Percentiles rank a stretch among this genome's conserved stretches.
Evolutionary conservation across 2,888 invertebrate species (phyloP).

Genomic region (Apamea anceps): DNA sequence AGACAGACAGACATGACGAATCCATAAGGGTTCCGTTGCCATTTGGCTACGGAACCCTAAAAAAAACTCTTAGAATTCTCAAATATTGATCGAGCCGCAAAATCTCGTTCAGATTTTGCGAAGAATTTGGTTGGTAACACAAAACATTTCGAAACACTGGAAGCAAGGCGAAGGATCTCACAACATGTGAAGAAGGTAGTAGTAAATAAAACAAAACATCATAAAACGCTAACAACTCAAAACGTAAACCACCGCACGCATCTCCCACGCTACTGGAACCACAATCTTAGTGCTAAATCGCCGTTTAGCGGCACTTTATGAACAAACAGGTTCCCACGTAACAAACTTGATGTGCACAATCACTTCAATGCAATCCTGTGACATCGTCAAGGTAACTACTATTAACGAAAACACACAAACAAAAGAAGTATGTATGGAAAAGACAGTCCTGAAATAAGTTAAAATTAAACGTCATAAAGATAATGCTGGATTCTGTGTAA

Average conservation of each 20-base stretch:
- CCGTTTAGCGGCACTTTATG: conserved; percentile 65
- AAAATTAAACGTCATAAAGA: neutral
- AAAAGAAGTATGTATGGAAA: neutral
- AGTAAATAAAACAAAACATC: neutral
- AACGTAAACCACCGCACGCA: conserved; percentile 29
- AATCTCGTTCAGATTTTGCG: neutral
- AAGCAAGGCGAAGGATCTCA: too few relatives aligned
- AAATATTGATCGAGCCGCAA: neutral
- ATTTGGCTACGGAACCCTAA: too few relatives aligned
- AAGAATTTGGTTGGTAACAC: neutral
- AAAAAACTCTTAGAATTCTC: neutral
- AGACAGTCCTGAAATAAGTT: neutral
- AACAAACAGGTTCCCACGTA: conserved; percentile 60
- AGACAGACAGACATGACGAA: too few relatives aligned
- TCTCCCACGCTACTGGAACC: conserved; percentile 68
- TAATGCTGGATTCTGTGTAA: neutral
- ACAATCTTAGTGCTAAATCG: conserved; percentile 64
- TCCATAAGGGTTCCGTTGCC: too few relatives aligned
- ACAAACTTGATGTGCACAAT: conserved; percentile 54
- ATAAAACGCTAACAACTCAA: neutral
- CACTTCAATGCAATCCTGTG: conserved; percentile 57
- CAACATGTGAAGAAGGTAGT: neutral
- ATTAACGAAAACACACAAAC: neutral
- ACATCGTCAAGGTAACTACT: conserved; percentile 56
- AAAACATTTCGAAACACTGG: neutral